A percentile compares a stretch with the other conserved stretches of the same genome.
Evolutionary conservation across 2,888 invertebrate species (phyloP).

Genomic region (Deilephila porcellus): DNA sequence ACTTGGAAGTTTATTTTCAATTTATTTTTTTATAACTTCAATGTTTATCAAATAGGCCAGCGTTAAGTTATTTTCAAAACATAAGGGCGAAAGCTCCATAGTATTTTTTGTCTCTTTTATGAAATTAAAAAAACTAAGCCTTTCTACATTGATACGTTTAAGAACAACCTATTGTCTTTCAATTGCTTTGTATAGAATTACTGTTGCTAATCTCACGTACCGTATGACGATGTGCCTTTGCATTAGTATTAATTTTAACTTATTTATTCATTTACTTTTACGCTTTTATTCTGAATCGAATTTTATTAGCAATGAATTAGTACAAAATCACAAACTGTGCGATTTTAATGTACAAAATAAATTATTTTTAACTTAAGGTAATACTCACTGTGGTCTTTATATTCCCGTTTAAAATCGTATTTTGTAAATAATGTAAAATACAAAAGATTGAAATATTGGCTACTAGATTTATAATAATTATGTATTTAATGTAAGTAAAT

Average conservation of each 20-base stretch:
- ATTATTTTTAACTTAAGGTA: slow-evolving; percentile 35
- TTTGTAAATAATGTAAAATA: slow-evolving; percentile 75
- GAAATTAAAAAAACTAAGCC: background rate
- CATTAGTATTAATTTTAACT: slow-evolving; percentile 38
- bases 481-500: slow-evolving; percentile 30
- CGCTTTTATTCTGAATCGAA: slow-evolving; percentile 37
- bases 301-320: slow-evolving; percentile 48
- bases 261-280: slow-evolving; percentile 46
- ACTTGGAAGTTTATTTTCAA: no score
- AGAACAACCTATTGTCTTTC: background rate
- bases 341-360: slow-evolving; percentile 61
- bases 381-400: slow-evolving; percentile 36
- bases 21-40: no score
- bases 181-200: background rate
- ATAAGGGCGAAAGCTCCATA: no score
- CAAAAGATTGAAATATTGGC: slow-evolving; percentile 44
- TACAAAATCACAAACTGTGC: slow-evolving; percentile 56
- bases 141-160: background rate
- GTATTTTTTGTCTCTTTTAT: no score
- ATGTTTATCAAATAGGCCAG: no score
- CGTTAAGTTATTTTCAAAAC: no score
- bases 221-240: slow-evolving; percentile 20
- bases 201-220: background rate
- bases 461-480: slow-evolving; percentile 50
- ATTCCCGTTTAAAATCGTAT: slow-evolving; percentile 44